A percentile compares a stretch with the other conserved stretches of the same genome.
Conservation (phyloP, 1,140 invertebrate genomes). For the Sinella curviseta region DNA sequence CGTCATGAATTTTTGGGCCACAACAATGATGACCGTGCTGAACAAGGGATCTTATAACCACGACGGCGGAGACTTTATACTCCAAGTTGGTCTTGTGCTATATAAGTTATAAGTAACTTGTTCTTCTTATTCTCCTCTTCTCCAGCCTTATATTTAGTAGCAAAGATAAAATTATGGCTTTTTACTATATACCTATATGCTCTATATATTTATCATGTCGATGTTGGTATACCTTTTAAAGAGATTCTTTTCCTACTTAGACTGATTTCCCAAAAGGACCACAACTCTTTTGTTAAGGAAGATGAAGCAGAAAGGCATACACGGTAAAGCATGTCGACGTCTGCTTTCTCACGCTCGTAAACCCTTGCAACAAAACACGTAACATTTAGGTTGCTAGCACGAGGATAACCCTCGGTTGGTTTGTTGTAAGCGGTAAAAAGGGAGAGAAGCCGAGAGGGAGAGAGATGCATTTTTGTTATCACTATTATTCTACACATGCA, state of each 20-base stretch:
- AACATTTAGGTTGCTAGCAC: conserved; percentile 20
- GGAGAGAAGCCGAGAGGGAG: background rate
- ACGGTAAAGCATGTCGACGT: background rate
- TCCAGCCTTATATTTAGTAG: too few species aligned
- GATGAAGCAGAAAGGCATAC: conserved; percentile 7
- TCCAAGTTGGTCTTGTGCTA: background rate
- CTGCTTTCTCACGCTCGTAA: conserved; percentile 9
- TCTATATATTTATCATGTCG: too few species aligned
- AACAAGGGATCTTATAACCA: background rate
- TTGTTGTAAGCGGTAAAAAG: conserved; percentile 2
- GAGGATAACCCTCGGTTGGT: conserved; percentile 18
- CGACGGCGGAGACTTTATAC: background rate
- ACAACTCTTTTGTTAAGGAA: conserved; percentile 20
- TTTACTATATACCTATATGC: too few species aligned
- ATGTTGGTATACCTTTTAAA: background rate
- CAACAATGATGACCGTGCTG: background rate
- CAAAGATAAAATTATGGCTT: too few species aligned
- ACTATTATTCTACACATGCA: background rate
- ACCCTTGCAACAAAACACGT: background rate
- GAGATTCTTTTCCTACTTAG: background rate
- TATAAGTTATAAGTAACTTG: background rate
- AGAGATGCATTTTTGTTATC: background rate
- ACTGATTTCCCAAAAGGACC: conserved; percentile 13
- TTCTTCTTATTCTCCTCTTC: background rate
- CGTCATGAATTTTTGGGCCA: conserved; percentile 13